phyloP scores from a whole-genome alignment of 2,888 invertebrate species.

The Mythimna albipuncta region DNA sequence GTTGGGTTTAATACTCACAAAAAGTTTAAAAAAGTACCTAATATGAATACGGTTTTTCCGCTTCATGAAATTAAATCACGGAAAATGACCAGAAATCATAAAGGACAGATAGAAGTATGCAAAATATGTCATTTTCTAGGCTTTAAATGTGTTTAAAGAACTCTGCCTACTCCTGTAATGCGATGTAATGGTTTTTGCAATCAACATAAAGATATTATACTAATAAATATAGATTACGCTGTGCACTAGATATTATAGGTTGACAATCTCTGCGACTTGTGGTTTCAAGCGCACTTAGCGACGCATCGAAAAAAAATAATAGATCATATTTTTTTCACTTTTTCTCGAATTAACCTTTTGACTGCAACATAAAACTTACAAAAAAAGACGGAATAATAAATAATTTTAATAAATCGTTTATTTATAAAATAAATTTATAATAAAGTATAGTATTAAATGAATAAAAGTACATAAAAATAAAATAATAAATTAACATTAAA shows the following conservation, averaged over 20 bases:
- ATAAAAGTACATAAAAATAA: too few species aligned
- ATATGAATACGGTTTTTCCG: too few species aligned
- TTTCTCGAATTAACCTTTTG: not conserved
- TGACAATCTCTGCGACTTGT: constrained; percentile 19
- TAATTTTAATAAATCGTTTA: too few species aligned
- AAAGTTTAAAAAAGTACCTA: not conserved
- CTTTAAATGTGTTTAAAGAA: too few species aligned
- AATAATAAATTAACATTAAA: too few species aligned
- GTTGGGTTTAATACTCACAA: not conserved
- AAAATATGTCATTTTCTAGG: not conserved
- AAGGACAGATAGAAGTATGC: not conserved
- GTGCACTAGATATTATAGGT: constrained; percentile 9
- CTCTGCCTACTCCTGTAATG: not conserved
- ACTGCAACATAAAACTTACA: not conserved
- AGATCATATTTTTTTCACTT: not conserved
- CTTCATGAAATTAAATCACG: too few species aligned
- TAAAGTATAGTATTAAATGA: too few species aligned
- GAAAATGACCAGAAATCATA: not conserved
- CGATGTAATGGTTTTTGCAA: constrained; percentile 3
- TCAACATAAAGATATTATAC: constrained; percentile 2
- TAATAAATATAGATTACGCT: not conserved
- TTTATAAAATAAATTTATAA: too few species aligned
- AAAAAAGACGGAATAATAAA: not conserved
- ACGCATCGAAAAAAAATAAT: constrained; percentile 1
- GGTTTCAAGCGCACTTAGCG: not conserved